Evolutionary conservation across 2,797 vertebrate species (phyloP).

Genomic region (Sciaenops ocellatus): DNA sequence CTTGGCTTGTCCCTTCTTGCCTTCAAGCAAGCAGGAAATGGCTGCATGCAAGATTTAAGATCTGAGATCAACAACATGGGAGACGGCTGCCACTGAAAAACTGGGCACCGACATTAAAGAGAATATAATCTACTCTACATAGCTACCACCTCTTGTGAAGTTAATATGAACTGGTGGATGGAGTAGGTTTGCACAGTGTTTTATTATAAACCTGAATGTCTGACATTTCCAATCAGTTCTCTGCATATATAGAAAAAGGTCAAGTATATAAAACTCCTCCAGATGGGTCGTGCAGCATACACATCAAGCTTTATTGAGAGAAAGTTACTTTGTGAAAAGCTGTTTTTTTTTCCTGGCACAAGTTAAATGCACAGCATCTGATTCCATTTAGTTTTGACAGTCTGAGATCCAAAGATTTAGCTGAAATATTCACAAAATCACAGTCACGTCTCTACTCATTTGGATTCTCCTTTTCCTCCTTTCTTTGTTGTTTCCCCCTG

Average conservation of each 20-base stretch:
- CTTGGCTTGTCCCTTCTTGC: conserved; percentile 82
- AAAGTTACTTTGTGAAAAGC: conserved; percentile 20
- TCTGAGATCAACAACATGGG: conserved; percentile 60
- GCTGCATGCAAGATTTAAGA: conserved; percentile 63
- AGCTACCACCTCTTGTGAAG: conserved; percentile 4
- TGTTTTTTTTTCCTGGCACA: conserved; percentile 36
- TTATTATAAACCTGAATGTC: conserved; percentile 5
- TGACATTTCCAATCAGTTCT: conserved; percentile 15
- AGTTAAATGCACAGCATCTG: conserved; percentile 58
- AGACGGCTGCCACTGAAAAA: conserved; percentile 51
- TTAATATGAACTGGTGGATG: conserved; percentile 16
- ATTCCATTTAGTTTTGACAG: conserved; percentile 59
- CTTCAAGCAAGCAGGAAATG: conserved; percentile 73
- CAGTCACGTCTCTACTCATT: conserved; percentile 52
- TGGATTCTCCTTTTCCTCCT: conserved; percentile 39
- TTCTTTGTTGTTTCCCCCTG: conserved; percentile 61
- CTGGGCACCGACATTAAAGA: conserved; percentile 46
- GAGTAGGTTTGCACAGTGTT: not conserved
- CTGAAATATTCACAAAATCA: conserved; percentile 64
- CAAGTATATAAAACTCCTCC: conserved; percentile 15
- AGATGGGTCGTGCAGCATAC: conserved; percentile 27
- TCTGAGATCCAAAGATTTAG: conserved; percentile 61
- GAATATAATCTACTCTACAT: conserved; percentile 14
- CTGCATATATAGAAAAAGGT: conserved; percentile 4
- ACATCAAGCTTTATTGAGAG: conserved; percentile 28